These are phyloP conservation scores for Nibea coibor DNA, from an alignment of 2,113 vertebrate genomes.

Conservation along the genomic window DNA sequence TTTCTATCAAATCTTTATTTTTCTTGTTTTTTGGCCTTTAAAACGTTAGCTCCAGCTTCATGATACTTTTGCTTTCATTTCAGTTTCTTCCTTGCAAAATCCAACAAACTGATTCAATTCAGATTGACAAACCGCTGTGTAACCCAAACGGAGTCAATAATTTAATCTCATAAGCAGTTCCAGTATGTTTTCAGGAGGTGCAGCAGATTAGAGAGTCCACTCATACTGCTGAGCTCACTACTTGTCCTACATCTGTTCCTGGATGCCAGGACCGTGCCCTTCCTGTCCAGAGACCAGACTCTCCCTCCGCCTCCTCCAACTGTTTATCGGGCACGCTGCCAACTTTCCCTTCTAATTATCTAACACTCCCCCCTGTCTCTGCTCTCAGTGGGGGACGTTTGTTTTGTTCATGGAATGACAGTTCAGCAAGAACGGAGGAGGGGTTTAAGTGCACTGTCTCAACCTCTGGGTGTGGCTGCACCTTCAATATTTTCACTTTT, in stretches of 20 bases:
- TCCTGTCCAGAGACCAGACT: slow-evolving; percentile 55
- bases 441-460: background rate
- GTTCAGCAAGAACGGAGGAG: background rate
- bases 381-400: slow-evolving; percentile 3
- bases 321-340: slow-evolving; percentile 50
- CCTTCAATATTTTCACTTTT: slow-evolving; percentile 7
- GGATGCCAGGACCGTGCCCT: slow-evolving; percentile 63
- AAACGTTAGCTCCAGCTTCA: background rate
- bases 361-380: background rate
- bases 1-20: background rate
- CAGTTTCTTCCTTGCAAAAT: background rate
- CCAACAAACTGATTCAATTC: background rate
- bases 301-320: slow-evolving; percentile 51
- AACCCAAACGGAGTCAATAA: slow-evolving; percentile 1
- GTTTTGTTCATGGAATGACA: slow-evolving; percentile 13
- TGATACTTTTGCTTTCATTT: background rate
- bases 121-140: background rate
- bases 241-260: slow-evolving; percentile 66
- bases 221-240: slow-evolving; percentile 47
- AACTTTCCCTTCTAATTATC: slow-evolving; percentile 61
- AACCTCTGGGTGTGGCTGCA: slow-evolving; percentile 39
- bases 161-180: background rate
- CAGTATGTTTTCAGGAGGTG: slow-evolving; percentile 1
- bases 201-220: slow-evolving; percentile 17
- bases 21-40: background rate